These are phyloP conservation scores for Holotrichia oblita DNA, from an alignment of 1,140 invertebrate species.

Conservation along the genomic window DNA sequence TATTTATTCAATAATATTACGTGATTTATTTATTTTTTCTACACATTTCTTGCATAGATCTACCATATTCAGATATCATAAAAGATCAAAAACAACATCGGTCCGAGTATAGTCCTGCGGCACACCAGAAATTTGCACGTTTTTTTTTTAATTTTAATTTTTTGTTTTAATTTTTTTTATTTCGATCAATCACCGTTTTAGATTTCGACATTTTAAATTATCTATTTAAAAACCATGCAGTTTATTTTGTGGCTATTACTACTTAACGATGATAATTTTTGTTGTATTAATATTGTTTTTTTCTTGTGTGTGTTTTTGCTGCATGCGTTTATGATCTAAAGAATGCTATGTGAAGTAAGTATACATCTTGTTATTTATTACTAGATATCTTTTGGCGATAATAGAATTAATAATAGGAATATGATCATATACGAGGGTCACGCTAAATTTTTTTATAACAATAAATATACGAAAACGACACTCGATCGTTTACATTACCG, in stretches of 20 bases:
- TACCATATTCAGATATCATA: not conserved
- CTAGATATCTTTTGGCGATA: not conserved
- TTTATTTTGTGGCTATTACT: not conserved
- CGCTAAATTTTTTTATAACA: conserved; percentile 28
- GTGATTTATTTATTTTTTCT: not conserved
- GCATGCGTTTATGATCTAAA: conserved; percentile 12
- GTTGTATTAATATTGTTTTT: conserved; percentile 21
- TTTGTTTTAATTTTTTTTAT: not conserved
- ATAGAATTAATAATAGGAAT: not conserved
- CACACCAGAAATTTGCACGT: not conserved
- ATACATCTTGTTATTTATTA: conserved; percentile 26
- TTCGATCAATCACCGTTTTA: not conserved
- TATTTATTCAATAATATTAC: too few species aligned
- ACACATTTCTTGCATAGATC: not conserved
- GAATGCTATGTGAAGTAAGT: conserved; percentile 28
- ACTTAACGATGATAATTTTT: conserved; percentile 12
- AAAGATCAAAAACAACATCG: not conserved
- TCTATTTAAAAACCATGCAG: too few species aligned
- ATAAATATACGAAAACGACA: too few species aligned
- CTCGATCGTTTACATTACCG: too few species aligned
- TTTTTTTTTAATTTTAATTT: not conserved
- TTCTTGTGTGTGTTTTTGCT: conserved; percentile 32
- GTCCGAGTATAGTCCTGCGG: not conserved
- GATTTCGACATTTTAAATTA: too few species aligned
- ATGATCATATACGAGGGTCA: conserved; percentile 1